phyloP scores from a whole-genome alignment of 2,888 invertebrate species.

The Drepanosiphum platanoidis region DNA sequence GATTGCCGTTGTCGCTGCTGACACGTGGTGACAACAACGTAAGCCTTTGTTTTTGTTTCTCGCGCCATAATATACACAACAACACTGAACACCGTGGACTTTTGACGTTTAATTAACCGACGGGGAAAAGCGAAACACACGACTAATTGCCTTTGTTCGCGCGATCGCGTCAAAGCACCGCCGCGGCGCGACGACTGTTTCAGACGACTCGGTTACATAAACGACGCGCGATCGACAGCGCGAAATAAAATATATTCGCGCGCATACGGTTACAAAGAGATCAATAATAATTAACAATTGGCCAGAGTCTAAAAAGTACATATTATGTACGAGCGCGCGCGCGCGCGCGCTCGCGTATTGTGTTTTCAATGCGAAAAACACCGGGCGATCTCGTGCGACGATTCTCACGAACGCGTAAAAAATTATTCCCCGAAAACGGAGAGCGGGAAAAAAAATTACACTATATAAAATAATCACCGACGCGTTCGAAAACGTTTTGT shows the following conservation, averaged over 20 bases:
- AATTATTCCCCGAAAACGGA: background rate
- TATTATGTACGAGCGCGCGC: too few species aligned
- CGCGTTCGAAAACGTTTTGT: too few species aligned
- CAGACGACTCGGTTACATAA: background rate
- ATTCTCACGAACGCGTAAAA: background rate
- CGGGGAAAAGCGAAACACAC: background rate
- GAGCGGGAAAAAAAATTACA: background rate
- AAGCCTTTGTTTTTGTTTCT: slow-evolving; percentile 43
- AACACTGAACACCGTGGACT: background rate
- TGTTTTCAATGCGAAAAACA: background rate
- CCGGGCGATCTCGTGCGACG: background rate
- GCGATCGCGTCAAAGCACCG: background rate
- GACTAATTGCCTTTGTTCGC: background rate
- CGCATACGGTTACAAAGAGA: background rate
- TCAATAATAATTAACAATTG: background rate
- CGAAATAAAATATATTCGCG: background rate
- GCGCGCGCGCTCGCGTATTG: too few species aligned
- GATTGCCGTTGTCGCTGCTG: background rate
- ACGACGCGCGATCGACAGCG: background rate
- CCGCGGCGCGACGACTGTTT: background rate
- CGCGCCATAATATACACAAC: background rate
- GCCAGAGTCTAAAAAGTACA: background rate
- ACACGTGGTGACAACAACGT: slow-evolving; percentile 39
- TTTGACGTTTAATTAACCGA: slow-evolving; percentile 25
- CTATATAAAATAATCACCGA: background rate